These are phyloP conservation scores for Drosophila paramelanica DNA, from an alignment of 2,888 invertebrate species.

Conservation along the genomic window DNA sequence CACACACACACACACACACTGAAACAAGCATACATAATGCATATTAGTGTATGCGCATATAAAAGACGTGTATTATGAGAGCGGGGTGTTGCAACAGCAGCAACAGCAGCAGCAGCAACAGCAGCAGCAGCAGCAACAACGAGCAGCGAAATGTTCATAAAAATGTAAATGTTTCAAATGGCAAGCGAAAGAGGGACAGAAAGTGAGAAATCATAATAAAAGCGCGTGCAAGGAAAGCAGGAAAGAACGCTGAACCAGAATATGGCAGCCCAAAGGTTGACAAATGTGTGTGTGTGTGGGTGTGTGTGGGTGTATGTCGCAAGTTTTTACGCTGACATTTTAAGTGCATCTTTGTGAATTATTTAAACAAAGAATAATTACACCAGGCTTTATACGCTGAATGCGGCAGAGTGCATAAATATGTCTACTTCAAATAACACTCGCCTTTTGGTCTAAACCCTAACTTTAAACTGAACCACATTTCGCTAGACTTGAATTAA, in stretches of 20 bases:
- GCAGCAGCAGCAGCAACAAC: slow-evolving; percentile 20
- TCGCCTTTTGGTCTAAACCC: not conserved
- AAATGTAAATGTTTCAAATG: slow-evolving; percentile 76
- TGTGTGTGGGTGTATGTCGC: slow-evolving; percentile 12
- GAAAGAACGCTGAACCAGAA: slow-evolving; percentile 26
- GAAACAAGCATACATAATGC: slow-evolving; percentile 57
- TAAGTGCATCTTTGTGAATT: slow-evolving; percentile 79
- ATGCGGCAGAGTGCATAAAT: slow-evolving; percentile 71
- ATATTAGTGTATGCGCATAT: slow-evolving; percentile 79
- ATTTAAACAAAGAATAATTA: slow-evolving; percentile 80
- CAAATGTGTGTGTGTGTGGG: slow-evolving; percentile 23
- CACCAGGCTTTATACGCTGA: slow-evolving; percentile 69
- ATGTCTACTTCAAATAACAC: slow-evolving; percentile 32
- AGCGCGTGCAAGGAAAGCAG: slow-evolving; percentile 35
- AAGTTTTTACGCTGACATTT: slow-evolving; percentile 73
- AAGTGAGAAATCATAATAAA: slow-evolving; percentile 64
- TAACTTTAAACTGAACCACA: not conserved
- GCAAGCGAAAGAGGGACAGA: slow-evolving; percentile 38
- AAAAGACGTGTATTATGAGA: slow-evolving; percentile 73
- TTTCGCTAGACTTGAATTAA: not conserved
- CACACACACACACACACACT: slow-evolving; percentile 14
- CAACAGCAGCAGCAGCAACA: slow-evolving; percentile 19
- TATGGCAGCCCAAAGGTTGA: slow-evolving; percentile 56
- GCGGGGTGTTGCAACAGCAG: slow-evolving; percentile 21
- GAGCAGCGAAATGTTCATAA: slow-evolving; percentile 74